Conservation (phyloP, 2,888 invertebrate genomes). For the Suillia variegata region DNA sequence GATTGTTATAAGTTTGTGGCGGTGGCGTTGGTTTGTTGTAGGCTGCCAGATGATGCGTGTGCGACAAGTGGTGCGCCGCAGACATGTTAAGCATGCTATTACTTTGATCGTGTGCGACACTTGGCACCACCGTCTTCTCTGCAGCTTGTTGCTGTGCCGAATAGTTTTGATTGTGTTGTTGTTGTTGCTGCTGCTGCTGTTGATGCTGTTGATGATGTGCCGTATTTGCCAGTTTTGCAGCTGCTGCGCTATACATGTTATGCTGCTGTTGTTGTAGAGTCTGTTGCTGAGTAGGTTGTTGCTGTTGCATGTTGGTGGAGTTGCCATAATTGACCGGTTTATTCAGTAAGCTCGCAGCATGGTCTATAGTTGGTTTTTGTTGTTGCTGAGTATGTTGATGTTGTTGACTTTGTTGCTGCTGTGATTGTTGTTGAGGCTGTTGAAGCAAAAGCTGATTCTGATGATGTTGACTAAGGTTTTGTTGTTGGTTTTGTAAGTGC, state of each 20-base stretch:
- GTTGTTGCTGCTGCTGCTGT: constrained; percentile 27
- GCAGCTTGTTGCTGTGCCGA: constrained; percentile 32
- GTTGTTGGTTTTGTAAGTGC: constrained; percentile 29
- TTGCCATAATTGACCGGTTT: constrained; percentile 31
- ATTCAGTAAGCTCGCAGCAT: constrained; percentile 27
- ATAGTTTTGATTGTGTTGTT: too few species aligned
- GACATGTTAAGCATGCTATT: constrained; percentile 44
- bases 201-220: constrained; percentile 25
- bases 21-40: constrained; percentile 54
- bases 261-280: constrained; percentile 32
- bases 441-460: constrained; percentile 11
- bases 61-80: constrained; percentile 47
- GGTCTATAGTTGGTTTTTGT: constrained; percentile 18
- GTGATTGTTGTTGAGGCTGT: constrained; percentile 26
- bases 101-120: constrained; percentile 18
- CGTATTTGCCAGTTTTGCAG: constrained; percentile 29
- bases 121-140: constrained; percentile 3
- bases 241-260: constrained; percentile 35
- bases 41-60: constrained; percentile 54
- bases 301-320: constrained; percentile 18
- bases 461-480: constrained; percentile 16
- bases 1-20: constrained; percentile 54
- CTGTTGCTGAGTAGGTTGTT: constrained; percentile 15
- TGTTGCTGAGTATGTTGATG: constrained; percentile 30
- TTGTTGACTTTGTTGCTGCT: constrained; percentile 21